Base-by-base conservation (phyloP, 2,113 vertebrate species). In the Oryzias curvinotus region DNA sequence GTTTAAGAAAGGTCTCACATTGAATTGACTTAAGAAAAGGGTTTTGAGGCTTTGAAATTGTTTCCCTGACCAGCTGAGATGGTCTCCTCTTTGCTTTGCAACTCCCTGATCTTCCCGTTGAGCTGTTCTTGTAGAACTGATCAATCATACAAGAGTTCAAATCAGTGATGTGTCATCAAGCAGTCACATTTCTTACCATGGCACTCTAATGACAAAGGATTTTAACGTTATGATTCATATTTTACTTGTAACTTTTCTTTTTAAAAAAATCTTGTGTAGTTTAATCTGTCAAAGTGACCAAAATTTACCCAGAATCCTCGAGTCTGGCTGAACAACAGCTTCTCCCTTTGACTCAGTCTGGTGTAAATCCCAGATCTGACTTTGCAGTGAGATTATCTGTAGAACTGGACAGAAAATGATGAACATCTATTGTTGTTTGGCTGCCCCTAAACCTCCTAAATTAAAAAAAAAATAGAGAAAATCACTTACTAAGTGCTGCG, bases 381-480 rank as follows among this genome's bases (percentile, higher is more conserved):
- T 57, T 64, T 81, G 77, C 68, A 80, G 53, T 5, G 57, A 57
- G 60, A 83, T 66, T 45, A 81, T 72, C 59, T 81, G 18, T 63
- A 75, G 21, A 77, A 81, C 86, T 87, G 25, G 42, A 64, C 19
- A 45, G 4, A 19, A 6, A 73, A 43, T 53, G 46, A 26, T 52
- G 66, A 48, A 5, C 13, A 41, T 3, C 52, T 14, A 5, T 4
- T 19, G 26, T 17, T 45, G 26, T 5, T 55, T 53, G 47, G 4
- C 28, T 23, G 7, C 16, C 17, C n/a, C n/a, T 17, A 15, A 13
- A n/a, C 23, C 44, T 21, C 21, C n/a, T 5, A 13, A 42, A 52
- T 57, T 21, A 42, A 7, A 53, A 53, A 53, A 21, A 30, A 48
- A 19, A 8, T 5, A 46, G 1, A 13, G 16, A 30, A 21, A 53